These are phyloP conservation scores for Mimumesa dahlbomi DNA, from an alignment of 2,888 invertebrate genomes.

Conservation along the genomic window DNA sequence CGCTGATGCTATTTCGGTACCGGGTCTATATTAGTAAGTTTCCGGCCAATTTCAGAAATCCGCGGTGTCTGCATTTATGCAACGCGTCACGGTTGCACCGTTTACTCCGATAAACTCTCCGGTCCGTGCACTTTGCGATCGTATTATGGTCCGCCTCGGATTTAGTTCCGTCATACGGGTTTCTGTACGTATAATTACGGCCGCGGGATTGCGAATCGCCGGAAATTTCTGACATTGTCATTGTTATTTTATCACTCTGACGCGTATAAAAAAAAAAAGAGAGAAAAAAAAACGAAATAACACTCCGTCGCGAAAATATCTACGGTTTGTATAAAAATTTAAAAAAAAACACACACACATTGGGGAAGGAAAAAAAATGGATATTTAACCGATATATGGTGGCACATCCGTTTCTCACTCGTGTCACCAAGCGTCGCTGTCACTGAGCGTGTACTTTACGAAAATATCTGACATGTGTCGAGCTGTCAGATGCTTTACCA, in stretches of 20 bases:
- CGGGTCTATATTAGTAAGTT: no score
- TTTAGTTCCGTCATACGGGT: background rate
- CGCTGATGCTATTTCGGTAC: no score
- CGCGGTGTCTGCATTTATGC: constrained; percentile 8
- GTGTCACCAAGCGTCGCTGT: constrained; percentile 2
- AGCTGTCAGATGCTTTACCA: background rate
- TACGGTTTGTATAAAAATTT: no score
- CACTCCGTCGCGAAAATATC: no score
- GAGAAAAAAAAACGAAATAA: no score
- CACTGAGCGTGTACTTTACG: background rate
- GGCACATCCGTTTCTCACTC: background rate
- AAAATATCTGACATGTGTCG: constrained; percentile 4
- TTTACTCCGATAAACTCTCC: constrained; percentile 1
- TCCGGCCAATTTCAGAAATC: constrained; percentile 10
- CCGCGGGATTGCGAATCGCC: no score
- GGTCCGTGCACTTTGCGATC: background rate
- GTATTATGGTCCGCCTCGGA: background rate
- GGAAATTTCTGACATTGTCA: no score
- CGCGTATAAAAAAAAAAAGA: no score
- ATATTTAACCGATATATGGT: constrained; percentile 1
- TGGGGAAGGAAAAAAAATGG: background rate
- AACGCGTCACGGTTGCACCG: background rate
- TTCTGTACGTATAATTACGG: no score
- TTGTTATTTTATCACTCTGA: no score
- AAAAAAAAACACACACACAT: no score